Percentiles rank a stretch among this genome's conserved stretches.
Conservation (phyloP, 2,888 invertebrate genomes). For the Bombylius discolor region DNA sequence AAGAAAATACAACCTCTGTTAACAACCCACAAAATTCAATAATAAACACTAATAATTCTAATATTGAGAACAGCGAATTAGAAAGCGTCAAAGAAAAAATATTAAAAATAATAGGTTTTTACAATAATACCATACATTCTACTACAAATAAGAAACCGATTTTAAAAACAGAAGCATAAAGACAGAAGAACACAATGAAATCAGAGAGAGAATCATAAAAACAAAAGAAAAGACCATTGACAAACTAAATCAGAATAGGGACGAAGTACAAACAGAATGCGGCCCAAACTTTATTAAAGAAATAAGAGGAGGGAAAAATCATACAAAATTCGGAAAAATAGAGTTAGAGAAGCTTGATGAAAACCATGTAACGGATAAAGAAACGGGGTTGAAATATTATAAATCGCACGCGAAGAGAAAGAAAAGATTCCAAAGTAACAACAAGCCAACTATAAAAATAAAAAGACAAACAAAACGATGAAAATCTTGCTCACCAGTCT, state of each 20-base stretch:
- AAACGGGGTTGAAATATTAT: conserved; percentile 12
- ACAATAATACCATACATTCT: background rate
- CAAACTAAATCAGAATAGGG: conserved; percentile 4
- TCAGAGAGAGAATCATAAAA: conserved; percentile 3
- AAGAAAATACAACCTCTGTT: too few relatives aligned
- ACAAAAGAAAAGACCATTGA: too few relatives aligned
- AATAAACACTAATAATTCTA: too few relatives aligned
- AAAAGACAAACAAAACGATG: background rate
- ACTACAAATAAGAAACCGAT: conserved; percentile 1
- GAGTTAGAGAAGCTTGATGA: conserved; percentile 7
- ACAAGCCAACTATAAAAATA: conserved; percentile 8
- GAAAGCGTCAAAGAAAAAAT: background rate
- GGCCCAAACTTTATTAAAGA: conserved; percentile 1
- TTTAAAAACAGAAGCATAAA: conserved; percentile 13
- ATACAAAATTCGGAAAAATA: conserved; percentile 14
- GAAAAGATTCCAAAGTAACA: conserved; percentile 11
- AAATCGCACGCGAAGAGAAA: conserved; percentile 12
- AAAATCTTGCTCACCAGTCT: too few relatives aligned
- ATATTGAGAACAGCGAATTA: conserved; percentile 5
- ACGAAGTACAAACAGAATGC: background rate
- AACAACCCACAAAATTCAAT: too few relatives aligned
- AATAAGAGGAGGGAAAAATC: background rate
- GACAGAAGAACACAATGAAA: conserved; percentile 8
- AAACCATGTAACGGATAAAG: conserved; percentile 9
- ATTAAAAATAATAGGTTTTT: conserved; percentile 12